phyloP scores from a whole-genome alignment of 2,888 invertebrate species.

The Charanyca ferruginea region DNA sequence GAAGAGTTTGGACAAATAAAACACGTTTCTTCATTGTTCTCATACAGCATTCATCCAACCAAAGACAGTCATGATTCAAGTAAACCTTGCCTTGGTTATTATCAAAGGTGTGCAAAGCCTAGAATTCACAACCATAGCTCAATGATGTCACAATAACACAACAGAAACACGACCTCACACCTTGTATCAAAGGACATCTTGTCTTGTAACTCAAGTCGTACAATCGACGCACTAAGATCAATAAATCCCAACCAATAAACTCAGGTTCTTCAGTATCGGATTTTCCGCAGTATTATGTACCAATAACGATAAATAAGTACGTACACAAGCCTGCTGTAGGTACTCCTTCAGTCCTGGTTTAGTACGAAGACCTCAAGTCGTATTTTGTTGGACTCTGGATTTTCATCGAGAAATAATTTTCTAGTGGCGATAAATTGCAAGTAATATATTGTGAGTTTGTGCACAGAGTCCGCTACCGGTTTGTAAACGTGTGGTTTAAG shows the following conservation, averaged over 20 bases:
- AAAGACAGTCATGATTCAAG: not conserved
- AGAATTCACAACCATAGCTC: slow-evolving; percentile 5
- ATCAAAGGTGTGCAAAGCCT: too few species aligned
- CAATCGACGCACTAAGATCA: slow-evolving; percentile 47
- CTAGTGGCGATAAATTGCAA: slow-evolving; percentile 80
- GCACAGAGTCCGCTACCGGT: slow-evolving; percentile 74
- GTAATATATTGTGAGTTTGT: slow-evolving; percentile 78
- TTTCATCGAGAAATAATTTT: slow-evolving; percentile 83
- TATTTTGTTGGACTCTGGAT: slow-evolving; percentile 67
- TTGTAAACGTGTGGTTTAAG: slow-evolving; percentile 62
- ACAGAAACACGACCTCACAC: slow-evolving; percentile 36
- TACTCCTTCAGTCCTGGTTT: slow-evolving; percentile 40
- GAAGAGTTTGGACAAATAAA: too few species aligned
- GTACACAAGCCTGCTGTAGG: slow-evolving; percentile 3
- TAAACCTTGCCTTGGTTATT: too few species aligned
- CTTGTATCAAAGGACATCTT: slow-evolving; percentile 38
- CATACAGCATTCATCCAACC: too few species aligned
- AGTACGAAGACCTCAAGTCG: slow-evolving; percentile 52
- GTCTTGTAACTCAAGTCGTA: slow-evolving; percentile 45
- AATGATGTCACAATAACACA: slow-evolving; percentile 36
- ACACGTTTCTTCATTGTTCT: not conserved
- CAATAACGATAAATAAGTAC: slow-evolving; percentile 71
- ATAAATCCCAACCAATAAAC: slow-evolving; percentile 60
- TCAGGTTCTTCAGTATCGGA: slow-evolving; percentile 63
- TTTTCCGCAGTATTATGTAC: slow-evolving; percentile 68